Conservation (phyloP, 2,797 vertebrate genomes). For the Momotus momota region DNA sequence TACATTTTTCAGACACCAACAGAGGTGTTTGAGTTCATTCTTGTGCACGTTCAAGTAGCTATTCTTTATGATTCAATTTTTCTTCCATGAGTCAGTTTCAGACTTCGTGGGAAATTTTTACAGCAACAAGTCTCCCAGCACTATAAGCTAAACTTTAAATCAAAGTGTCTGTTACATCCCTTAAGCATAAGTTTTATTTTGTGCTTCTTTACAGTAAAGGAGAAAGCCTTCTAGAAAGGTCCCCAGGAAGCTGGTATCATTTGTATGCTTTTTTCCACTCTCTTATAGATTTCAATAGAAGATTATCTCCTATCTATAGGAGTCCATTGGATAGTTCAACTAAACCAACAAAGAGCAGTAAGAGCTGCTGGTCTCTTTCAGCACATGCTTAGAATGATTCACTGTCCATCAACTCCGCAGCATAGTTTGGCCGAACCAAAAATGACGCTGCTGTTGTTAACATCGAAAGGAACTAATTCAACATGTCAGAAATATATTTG, state of each 20-base stretch:
- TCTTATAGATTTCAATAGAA: background rate
- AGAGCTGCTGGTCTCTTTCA: background rate
- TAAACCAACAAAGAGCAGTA: background rate
- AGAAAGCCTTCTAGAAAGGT: background rate
- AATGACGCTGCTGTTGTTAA: background rate
- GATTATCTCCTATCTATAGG: background rate
- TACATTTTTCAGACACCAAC: background rate
- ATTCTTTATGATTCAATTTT: slow-evolving; percentile 31
- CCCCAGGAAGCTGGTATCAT: background rate
- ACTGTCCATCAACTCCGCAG: background rate
- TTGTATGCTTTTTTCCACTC: background rate
- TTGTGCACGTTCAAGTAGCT: background rate
- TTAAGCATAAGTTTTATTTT: background rate
- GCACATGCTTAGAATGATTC: background rate
- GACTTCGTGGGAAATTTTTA: background rate
- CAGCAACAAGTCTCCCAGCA: background rate
- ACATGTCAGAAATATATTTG: background rate
- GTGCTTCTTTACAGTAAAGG: background rate
- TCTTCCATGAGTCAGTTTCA: slow-evolving; percentile 27
- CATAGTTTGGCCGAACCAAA: background rate
- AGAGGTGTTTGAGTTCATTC: background rate
- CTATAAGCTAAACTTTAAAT: background rate
- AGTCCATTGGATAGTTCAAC: background rate
- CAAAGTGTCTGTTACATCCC: background rate
- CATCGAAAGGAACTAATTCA: background rate